A percentile compares a stretch with the other conserved stretches of the same genome.
These are phyloP conservation scores for Dynastes grantii DNA, from an alignment of 2,888 invertebrate species.

Conservation along the genomic window DNA sequence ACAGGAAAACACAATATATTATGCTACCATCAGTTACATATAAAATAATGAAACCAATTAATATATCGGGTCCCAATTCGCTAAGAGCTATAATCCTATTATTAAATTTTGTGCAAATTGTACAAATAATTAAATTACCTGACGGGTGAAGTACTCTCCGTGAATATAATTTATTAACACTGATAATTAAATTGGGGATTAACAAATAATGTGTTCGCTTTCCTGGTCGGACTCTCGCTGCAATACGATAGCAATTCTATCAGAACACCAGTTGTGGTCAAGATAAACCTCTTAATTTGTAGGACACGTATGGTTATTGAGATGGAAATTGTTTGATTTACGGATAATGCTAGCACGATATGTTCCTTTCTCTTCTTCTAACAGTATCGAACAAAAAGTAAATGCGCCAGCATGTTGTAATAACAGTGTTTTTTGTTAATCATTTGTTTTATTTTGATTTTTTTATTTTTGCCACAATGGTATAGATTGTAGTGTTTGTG, in stretches of 20 bases:
- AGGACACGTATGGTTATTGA: too few relatives aligned
- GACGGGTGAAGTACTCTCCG: neutral
- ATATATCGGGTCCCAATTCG: neutral
- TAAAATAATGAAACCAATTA: neutral
- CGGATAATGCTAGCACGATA: too few relatives aligned
- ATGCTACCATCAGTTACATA: neutral
- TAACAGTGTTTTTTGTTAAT: too few relatives aligned
- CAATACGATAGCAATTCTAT: neutral
- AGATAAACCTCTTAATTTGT: too few relatives aligned
- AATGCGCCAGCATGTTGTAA: too few relatives aligned
- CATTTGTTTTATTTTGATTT: too few relatives aligned
- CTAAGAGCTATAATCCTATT: neutral
- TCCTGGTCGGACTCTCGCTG: neutral
- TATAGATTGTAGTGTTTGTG: too few relatives aligned
- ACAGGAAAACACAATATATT: too few relatives aligned
- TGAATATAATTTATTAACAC: conserved; percentile 3
- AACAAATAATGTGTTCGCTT: neutral
- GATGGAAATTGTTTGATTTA: too few relatives aligned
- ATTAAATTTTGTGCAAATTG: conserved; percentile 13
- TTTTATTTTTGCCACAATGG: too few relatives aligned
- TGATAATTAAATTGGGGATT: conserved; percentile 13
- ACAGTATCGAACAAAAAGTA: too few relatives aligned
- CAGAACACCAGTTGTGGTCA: neutral
- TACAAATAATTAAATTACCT: conserved; percentile 8
- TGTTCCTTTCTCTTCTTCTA: too few relatives aligned